Conservation (phyloP, 2,888 invertebrate genomes). For the Zygaena filipendulae region DNA sequence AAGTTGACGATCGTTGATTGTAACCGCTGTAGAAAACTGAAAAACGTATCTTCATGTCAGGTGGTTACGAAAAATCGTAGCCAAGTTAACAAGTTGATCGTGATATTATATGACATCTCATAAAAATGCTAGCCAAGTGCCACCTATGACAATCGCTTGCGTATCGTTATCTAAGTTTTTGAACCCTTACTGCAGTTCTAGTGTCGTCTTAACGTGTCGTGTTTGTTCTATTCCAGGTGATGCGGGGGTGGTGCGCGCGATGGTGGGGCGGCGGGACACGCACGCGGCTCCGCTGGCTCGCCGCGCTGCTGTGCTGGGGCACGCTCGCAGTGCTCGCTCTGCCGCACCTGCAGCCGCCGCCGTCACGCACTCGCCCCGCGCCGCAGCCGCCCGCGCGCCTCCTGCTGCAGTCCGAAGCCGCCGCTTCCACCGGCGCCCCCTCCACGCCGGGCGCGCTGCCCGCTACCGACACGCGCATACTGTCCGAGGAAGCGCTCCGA, state of each 20-base stretch:
- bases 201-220: not conserved
- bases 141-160: no score
- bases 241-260: slow-evolving; percentile 44
- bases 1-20: no score
- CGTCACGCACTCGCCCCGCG: slow-evolving; percentile 17
- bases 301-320: slow-evolving; percentile 49
- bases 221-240: slow-evolving; percentile 31
- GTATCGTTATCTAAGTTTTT: no score
- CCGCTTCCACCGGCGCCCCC: slow-evolving; percentile 22
- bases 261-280: slow-evolving; percentile 33
- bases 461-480: slow-evolving; percentile 36
- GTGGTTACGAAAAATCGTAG: no score
- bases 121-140: no score
- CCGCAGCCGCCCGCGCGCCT: slow-evolving; percentile 20
- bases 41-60: no score
- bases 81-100: no score
- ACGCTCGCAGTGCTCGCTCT: slow-evolving; percentile 41
- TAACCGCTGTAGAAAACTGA: no score
- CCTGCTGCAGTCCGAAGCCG: slow-evolving; percentile 20
- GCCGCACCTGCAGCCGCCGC: slow-evolving; percentile 35
- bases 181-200: no score
- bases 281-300: slow-evolving; percentile 45
- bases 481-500: slow-evolving; percentile 78
- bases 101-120: no score
- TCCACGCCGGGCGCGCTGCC: slow-evolving; percentile 21